phyloP scores from a whole-genome alignment of 2,113 vertebrate genomes.

The Vombatus ursinus region DNA sequence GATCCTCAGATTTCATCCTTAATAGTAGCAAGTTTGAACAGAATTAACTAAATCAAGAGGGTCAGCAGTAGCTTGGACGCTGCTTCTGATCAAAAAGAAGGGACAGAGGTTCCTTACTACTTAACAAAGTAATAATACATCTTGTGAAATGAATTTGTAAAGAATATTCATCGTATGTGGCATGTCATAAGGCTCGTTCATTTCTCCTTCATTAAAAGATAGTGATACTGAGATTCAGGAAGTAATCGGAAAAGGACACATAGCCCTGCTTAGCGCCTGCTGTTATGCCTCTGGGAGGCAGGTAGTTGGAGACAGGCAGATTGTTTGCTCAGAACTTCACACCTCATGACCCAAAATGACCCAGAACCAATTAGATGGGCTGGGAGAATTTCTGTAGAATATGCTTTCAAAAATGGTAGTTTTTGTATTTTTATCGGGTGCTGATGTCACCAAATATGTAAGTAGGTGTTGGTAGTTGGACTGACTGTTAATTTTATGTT shows the following conservation, averaged over 20 bases:
- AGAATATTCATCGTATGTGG: not conserved
- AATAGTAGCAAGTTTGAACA: too few species aligned
- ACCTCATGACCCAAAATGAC: not conserved
- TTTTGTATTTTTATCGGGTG: not conserved
- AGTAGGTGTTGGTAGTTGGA: not conserved
- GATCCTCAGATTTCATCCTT: too few species aligned
- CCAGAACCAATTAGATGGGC: not conserved
- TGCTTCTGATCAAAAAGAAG: too few species aligned
- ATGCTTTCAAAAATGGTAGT: not conserved
- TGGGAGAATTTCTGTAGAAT: not conserved
- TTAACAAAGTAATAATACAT: too few species aligned
- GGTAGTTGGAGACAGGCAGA: not conserved
- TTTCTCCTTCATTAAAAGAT: not conserved
- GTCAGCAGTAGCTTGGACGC: too few species aligned
- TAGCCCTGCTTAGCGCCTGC: not conserved
- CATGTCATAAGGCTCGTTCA: too few species aligned
- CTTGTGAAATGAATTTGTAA: not conserved
- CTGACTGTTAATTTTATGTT: not conserved
- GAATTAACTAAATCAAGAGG: too few species aligned
- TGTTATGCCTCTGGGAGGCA: not conserved
- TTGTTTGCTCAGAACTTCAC: not conserved
- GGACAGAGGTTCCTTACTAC: too few species aligned
- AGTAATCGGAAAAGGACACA: not conserved
- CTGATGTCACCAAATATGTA: not conserved
- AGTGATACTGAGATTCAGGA: not conserved